phyloP scores from a whole-genome alignment of 2,113 vertebrate genomes.

The Pygoscelis antarcticus region DNA sequence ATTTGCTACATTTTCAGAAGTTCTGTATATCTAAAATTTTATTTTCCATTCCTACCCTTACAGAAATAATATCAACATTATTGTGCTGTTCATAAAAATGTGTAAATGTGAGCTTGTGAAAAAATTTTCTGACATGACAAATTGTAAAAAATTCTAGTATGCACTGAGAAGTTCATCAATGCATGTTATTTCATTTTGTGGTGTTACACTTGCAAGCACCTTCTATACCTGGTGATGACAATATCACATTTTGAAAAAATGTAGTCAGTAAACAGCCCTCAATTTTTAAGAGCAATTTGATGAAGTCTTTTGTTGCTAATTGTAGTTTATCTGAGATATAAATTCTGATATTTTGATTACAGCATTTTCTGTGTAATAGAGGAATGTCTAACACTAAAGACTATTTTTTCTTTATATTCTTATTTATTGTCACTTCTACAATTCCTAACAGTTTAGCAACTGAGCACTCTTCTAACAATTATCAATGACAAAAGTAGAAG shows the following conservation, averaged over 20 bases:
- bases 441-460: not conserved
- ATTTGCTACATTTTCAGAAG: constrained; percentile 20
- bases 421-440: not conserved
- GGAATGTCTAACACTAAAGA: not conserved
- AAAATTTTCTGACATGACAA: not conserved
- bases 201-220: not conserved
- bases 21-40: constrained; percentile 5
- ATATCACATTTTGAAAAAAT: not conserved
- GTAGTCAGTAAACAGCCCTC: not conserved
- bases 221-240: not conserved
- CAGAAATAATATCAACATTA: constrained; percentile 12
- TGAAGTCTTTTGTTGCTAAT: not conserved
- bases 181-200: not conserved
- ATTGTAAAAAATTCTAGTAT: not conserved
- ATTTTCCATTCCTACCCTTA: not conserved
- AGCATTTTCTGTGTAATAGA: not conserved
- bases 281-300: not conserved
- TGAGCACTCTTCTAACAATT: not conserved
- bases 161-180: not conserved
- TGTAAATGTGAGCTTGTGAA: not conserved
- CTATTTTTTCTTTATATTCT: not conserved
- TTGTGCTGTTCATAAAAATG: constrained; percentile 14
- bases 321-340: not conserved
- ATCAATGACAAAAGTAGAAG: not conserved
- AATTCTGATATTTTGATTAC: not conserved